Conservation (phyloP, 2,113 vertebrate species). For the Taxidea taxus region DNA sequence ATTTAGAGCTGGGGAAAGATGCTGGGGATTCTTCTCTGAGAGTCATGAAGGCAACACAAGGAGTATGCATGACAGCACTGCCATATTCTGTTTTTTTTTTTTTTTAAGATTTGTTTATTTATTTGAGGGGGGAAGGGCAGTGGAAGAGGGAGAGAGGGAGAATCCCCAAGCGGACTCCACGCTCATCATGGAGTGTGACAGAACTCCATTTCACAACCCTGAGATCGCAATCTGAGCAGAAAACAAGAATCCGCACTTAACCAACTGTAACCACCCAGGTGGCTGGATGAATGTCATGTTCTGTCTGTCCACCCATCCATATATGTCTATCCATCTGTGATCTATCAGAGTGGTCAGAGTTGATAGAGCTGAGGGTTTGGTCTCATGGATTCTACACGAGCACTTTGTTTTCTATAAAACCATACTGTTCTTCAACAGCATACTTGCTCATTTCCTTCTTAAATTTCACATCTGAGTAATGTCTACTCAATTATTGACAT, state of each 20-base stretch:
- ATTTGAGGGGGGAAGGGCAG: neutral
- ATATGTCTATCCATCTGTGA: neutral
- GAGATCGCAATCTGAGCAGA: neutral
- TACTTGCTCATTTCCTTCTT: neutral
- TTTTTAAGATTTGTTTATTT: neutral
- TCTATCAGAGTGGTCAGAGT: neutral
- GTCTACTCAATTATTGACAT: neutral
- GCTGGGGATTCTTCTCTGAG: neutral
- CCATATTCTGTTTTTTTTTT: neutral
- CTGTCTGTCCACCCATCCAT: neutral
- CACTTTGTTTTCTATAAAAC: neutral
- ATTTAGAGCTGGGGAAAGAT: neutral
- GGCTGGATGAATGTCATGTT: neutral
- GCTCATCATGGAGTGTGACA: neutral
- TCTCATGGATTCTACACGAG: neutral
- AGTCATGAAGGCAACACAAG: neutral
- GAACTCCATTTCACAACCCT: neutral
- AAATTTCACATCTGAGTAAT: neutral
- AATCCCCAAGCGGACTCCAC: neutral
- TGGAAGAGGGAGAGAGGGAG: neutral
- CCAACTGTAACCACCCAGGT: neutral
- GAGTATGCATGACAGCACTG: neutral
- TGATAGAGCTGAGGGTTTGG: neutral
- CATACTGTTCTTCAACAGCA: neutral
- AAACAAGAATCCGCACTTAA: neutral